Percentiles rank a stretch among this genome's conserved stretches.
Evolutionary conservation across 2,888 invertebrate species (phyloP).

Genomic region (Cataglyphis cursor): DNA sequence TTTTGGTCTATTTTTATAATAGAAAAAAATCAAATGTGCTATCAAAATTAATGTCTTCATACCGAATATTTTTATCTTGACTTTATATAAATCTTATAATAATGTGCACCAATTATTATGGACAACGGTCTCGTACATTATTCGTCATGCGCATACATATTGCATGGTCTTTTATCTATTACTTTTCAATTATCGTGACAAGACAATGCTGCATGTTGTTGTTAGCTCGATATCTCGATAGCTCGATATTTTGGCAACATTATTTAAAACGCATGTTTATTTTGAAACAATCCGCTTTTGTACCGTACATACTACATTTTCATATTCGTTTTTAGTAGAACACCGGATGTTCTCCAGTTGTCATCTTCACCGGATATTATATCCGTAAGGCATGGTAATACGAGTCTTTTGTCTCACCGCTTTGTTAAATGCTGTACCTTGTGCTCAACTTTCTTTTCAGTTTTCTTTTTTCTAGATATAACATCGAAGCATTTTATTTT

Average conservation of each 20-base stretch:
- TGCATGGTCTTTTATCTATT: constrained; percentile 56
- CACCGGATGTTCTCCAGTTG: constrained; percentile 73
- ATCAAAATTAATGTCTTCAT: constrained; percentile 1
- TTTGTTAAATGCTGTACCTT: constrained; percentile 72
- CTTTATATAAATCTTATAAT: constrained; percentile 64
- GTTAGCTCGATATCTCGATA: not conserved
- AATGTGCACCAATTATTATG: constrained; percentile 71
- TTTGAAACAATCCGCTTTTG: not conserved
- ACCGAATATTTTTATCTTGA: constrained; percentile 54
- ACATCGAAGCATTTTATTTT: not conserved
- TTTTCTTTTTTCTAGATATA: not conserved
- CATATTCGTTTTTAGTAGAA: constrained; percentile 13
- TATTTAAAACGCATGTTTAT: not conserved
- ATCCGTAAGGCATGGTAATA: constrained; percentile 42
- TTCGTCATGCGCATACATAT: constrained; percentile 61
- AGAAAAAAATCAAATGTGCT: not conserved
- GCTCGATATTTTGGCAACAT: not conserved
- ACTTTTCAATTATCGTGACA: constrained; percentile 17
- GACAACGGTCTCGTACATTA: constrained; percentile 63
- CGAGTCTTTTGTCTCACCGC: constrained; percentile 82
- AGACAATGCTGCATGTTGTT: not conserved
- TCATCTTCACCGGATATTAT: constrained; percentile 70
- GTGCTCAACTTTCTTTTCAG: not conserved
- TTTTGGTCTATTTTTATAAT: not conserved
- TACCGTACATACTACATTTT: not conserved